phyloP scores from a whole-genome alignment of 2,888 invertebrate species.

The Deroplatys truncata region DNA sequence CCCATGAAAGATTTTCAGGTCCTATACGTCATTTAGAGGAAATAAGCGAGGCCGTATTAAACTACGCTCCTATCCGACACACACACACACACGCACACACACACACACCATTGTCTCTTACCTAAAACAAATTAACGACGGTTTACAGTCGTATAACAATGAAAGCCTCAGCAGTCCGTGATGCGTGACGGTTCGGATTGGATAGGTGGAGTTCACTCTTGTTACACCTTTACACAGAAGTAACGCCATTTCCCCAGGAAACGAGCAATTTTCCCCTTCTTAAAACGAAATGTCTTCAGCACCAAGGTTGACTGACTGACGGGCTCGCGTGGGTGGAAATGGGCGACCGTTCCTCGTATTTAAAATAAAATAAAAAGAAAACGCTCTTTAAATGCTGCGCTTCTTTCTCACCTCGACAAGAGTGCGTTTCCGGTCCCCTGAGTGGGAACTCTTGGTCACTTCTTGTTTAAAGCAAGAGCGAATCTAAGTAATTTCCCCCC shows the following conservation, averaged over 20 bases:
- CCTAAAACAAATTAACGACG: no score
- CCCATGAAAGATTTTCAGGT: no score
- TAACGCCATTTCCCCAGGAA: not conserved
- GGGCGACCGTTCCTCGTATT: not conserved
- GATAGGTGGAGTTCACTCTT: not conserved
- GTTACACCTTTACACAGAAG: not conserved
- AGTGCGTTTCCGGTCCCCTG: not conserved
- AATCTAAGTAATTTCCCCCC: not conserved
- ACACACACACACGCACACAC: no score
- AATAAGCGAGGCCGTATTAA: no score
- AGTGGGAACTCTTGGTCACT: not conserved
- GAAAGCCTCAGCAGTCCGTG: not conserved
- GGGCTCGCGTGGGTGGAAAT: not conserved
- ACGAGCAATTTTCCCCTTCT: not conserved
- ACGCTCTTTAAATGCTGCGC: not conserved
- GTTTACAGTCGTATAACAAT: not conserved
- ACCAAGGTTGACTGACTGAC: not conserved
- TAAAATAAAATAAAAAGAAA: not conserved
- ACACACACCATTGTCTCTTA: no score
- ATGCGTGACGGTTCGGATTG: not conserved
- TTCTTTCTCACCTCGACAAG: not conserved
- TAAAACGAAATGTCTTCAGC: not conserved
- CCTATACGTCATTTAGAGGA: no score
- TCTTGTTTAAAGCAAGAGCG: not conserved
- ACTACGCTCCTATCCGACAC: no score